A percentile compares a stretch with the other conserved stretches of the same genome.
Conservation (phyloP, 2,113 vertebrate species). For the Antigone vipio region DNA sequence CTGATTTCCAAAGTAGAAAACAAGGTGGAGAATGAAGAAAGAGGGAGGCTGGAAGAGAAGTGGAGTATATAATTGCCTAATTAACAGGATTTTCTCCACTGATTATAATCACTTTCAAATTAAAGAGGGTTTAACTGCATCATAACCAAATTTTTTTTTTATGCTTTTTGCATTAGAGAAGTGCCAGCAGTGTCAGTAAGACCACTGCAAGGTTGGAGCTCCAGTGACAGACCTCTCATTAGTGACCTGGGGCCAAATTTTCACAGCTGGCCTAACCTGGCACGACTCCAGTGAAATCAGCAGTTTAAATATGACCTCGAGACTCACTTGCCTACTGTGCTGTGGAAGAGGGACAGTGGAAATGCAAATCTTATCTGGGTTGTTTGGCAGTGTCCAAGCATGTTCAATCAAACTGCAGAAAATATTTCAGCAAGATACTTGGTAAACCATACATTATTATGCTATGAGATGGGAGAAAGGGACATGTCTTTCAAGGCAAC, state of each 20-base stretch:
- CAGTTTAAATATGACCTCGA: conserved; percentile 4
- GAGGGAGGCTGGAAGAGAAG: conserved; percentile 54
- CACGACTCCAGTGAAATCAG: not conserved
- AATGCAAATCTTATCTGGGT: not conserved
- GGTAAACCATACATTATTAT: fast-evolving
- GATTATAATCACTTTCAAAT: conserved; percentile 69
- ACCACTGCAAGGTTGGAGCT: not conserved
- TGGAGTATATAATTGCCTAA: conserved; percentile 69
- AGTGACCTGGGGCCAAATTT: conserved; percentile 29
- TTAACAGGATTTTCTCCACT: conserved; percentile 67
- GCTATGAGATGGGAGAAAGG: not conserved
- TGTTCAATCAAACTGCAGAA: not conserved
- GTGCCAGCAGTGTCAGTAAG: not conserved
- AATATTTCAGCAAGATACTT: not conserved
- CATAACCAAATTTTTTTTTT: conserved; percentile 3
- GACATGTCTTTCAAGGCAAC: not conserved
- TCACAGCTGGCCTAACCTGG: conserved; percentile 17
- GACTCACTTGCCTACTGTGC: not conserved
- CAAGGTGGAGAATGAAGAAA: conserved; percentile 54
- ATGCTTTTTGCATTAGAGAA: not conserved
- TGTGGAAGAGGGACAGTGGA: not conserved
- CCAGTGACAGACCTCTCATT: conserved; percentile 24
- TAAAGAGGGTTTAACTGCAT: conserved; percentile 64
- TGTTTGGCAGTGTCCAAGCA: not conserved
- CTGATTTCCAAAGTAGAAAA: conserved; percentile 63